Percentiles rank a stretch among this genome's conserved stretches.
Conservation (phyloP, 1,140 invertebrate genomes). For the Mylabris phalerata region DNA sequence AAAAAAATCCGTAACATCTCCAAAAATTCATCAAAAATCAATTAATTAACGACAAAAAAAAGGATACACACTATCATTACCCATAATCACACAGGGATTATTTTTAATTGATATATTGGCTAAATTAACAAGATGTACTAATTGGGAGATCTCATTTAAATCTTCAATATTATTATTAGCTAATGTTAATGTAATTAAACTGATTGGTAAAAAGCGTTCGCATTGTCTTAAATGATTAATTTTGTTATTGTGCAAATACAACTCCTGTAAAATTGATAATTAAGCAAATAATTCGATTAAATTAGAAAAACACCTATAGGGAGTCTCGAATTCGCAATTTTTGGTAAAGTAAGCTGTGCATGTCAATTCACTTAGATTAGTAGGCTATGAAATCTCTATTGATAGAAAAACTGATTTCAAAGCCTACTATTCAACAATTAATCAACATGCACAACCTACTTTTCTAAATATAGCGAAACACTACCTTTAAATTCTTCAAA, state of each 20-base stretch:
- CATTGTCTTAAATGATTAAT: conserved; percentile 73
- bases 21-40: no score
- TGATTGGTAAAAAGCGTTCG: conserved; percentile 71
- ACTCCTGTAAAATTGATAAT: conserved; percentile 55
- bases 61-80: conserved; percentile 59
- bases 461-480: not conserved
- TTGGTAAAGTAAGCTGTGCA: no score
- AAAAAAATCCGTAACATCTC: no score
- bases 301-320: no score
- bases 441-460: not conserved
- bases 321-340: no score
- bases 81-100: conserved; percentile 76
- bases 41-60: no score
- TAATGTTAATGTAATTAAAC: conserved; percentile 68
- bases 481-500: conserved; percentile 72
- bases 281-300: no score
- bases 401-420: no score
- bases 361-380: no score
- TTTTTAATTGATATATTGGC: conserved; percentile 76
- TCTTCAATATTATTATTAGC: conserved; percentile 80
- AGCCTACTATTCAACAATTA: not conserved
- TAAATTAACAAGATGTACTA: conserved; percentile 66
- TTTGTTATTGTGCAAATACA: conserved; percentile 80
- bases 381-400: no score
- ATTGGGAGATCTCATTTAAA: conserved; percentile 78